phyloP scores from a whole-genome alignment of 2,888 invertebrate species.

The Poecilus cupreus region DNA sequence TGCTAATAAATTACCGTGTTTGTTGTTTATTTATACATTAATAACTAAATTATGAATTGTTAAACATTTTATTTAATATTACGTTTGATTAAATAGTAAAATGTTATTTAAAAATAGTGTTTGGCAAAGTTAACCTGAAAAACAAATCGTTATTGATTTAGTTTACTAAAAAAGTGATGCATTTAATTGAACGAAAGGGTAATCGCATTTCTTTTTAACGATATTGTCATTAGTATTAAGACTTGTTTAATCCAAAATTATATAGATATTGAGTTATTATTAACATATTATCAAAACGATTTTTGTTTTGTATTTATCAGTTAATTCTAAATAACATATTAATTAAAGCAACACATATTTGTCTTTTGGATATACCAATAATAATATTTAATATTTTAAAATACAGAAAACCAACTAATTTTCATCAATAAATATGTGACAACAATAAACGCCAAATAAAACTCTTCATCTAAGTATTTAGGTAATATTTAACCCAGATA shows the following conservation, averaged over 20 bases:
- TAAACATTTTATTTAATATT: background rate
- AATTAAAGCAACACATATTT: background rate
- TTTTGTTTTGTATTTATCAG: background rate
- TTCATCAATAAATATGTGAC: no score
- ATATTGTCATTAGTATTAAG: no score
- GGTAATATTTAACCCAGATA: background rate
- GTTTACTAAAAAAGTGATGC: background rate
- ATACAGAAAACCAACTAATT: background rate
- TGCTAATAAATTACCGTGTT: slow-evolving; percentile 4
- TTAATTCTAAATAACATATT: background rate
- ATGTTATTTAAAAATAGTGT: background rate
- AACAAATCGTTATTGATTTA: slow-evolving; percentile 2
- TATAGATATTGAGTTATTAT: no score
- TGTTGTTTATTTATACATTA: background rate
- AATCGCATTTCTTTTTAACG: no score
- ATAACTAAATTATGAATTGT: background rate
- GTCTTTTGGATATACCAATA: background rate
- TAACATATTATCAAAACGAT: no score
- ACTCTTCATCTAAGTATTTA: background rate
- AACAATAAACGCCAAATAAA: background rate
- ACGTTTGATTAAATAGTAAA: background rate
- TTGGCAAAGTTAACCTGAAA: background rate
- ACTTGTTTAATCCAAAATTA: no score
- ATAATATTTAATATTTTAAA: background rate
- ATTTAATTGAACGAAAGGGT: background rate